Evolutionary conservation across 2,113 vertebrate species (phyloP).

Genomic region (Austrofundulus limnaeus): DNA sequence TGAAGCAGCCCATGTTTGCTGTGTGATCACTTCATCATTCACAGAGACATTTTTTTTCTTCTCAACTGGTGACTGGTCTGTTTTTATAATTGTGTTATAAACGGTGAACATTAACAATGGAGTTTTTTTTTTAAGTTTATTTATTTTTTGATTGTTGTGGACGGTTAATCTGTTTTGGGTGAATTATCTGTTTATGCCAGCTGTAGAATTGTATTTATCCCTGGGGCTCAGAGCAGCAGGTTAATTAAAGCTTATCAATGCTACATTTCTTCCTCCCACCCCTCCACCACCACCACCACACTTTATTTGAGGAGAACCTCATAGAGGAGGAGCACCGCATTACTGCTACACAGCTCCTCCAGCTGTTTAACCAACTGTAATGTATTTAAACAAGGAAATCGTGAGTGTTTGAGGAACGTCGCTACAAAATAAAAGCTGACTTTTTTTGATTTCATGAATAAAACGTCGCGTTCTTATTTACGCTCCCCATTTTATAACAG

Average conservation of each 20-base stretch:
- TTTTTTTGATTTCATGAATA: too few species aligned
- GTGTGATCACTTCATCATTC: constrained; percentile 1
- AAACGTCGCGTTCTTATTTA: rapidly evolving
- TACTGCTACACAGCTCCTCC: constrained; percentile 24
- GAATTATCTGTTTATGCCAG: neutral
- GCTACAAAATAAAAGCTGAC: constrained; percentile 23
- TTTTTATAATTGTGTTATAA: neutral
- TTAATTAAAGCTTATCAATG: constrained; percentile 61
- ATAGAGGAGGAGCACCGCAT: constrained; percentile 54
- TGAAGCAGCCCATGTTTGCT: constrained; percentile 4
- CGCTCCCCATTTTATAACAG: too few species aligned
- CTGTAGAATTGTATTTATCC: neutral
- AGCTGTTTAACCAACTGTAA: neutral
- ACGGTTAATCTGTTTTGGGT: neutral
- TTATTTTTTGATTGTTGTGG: neutral
- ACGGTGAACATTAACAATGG: neutral
- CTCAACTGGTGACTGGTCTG: neutral
- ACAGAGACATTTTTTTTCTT: neutral
- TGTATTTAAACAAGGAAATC: neutral
- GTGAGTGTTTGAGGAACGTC: neutral
- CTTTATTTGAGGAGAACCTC: constrained; percentile 35
- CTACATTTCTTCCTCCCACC: constrained; percentile 19
- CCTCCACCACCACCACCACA: neutral
- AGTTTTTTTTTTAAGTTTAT: neutral
- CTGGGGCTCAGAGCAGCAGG: constrained; percentile 17